These are phyloP conservation scores for Otolemur crassicaudatus DNA, from an alignment of 2,797 vertebrate genomes.

Conservation along the genomic window DNA sequence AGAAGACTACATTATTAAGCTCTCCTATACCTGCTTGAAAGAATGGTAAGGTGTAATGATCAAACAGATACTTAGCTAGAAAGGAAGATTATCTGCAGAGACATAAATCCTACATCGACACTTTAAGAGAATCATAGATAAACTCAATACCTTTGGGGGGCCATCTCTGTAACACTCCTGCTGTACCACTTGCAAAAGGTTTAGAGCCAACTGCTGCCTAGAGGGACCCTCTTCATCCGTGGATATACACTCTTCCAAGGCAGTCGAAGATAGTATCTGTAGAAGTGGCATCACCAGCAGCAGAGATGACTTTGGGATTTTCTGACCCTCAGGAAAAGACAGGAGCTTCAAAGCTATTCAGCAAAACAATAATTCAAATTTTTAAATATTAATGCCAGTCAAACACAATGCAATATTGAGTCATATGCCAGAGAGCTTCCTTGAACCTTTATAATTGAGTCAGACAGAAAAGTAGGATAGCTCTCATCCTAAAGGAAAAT, in stretches of 20 bases:
- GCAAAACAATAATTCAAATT: slow-evolving; percentile 44
- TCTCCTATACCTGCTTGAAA: background rate
- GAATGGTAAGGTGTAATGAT: background rate
- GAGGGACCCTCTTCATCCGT: slow-evolving; percentile 85
- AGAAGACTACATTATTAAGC: background rate
- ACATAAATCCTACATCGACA: background rate
- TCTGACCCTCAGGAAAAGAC: slow-evolving; percentile 82
- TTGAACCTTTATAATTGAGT: background rate
- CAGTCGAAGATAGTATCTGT: slow-evolving; percentile 92
- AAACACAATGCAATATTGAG: slow-evolving; percentile 13
- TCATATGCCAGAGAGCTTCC: background rate
- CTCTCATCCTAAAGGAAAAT: background rate
- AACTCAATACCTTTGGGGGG: slow-evolving; percentile 77
- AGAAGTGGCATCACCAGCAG: slow-evolving; percentile 93
- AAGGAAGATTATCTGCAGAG: background rate
- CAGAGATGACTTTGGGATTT: slow-evolving; percentile 84
- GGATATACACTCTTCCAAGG: slow-evolving; percentile 90
- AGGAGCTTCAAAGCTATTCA: slow-evolving; percentile 90
- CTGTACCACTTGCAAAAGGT: slow-evolving; percentile 89
- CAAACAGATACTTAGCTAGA: background rate
- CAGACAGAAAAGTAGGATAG: background rate
- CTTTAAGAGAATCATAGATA: slow-evolving; percentile 2
- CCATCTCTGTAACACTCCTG: slow-evolving; percentile 75
- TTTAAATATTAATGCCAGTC: slow-evolving; percentile 24
- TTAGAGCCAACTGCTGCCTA: slow-evolving; percentile 89